Evolutionary conservation across 2,113 vertebrate species (phyloP), one percentile per base, ranked within the genome.

Genomic region (Ptilorrhoa leucosticta): DNA sequence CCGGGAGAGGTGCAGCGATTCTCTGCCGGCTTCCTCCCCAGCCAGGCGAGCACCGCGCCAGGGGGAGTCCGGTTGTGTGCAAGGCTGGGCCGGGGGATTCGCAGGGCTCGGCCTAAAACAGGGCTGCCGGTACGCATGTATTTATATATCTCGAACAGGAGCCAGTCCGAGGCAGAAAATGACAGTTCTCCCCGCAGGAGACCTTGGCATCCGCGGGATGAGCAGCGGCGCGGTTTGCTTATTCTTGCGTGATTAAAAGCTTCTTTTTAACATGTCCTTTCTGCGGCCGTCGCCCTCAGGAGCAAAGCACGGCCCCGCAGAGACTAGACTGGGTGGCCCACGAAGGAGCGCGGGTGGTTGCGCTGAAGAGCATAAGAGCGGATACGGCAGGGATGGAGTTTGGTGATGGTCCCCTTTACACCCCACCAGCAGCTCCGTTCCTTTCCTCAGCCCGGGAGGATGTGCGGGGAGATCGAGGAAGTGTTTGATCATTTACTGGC

Each of bases 401-500:
- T 11, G 48, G 40, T 68, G 39, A 10, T 2, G 33, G 42, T 57
- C n/a, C 20, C 20, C 8, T 78, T 78, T 15, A 7, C 26, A 26
- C 21, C 23, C 16, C 73, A 73, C 68, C 68, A 73, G 81, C 94
- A 72, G 80, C 76, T 78, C 83, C 42, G 5, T 42, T 94, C 51
- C 71, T 56, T 87, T 87, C 47, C 63, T 50, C 73, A 21, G 76
- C 33, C 81, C 23, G 24, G 45, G 28, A 94, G 53, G 78, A 84
- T 48, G 69, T 72, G 66, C 44, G 31, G 39, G 61, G 61, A 40
- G 69, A 89, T 27, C 3, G 33, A 86, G 80, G 63, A 93, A 91
- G 90, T 42, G 83, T 97, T 96, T 96, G 91, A 97, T 98, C 94
- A 64, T 97, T 98, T 97, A 97, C 93, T 97, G 92, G 96, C 93